Evolutionary conservation across 2,113 vertebrate genomes (phyloP), one percentile per base, ranked within the genome.

Genomic region (Copsychus sechellarum): DNA sequence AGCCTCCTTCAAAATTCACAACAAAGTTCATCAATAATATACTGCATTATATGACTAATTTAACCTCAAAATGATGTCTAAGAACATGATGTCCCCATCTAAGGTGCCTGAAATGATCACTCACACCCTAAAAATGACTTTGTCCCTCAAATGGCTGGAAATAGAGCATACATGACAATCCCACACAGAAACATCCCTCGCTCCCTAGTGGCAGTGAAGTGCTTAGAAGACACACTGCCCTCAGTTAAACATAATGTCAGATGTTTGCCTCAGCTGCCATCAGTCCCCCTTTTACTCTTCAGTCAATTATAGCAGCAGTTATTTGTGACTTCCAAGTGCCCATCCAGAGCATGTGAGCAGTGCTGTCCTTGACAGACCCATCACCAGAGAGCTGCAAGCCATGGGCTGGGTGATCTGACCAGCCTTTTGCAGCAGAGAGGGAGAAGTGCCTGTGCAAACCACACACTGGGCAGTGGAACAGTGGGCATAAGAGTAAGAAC

Each of bases 381-480:
- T 8, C 36, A 8, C 45, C 34, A 60, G 43, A 20, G 12, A 13
- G 53, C 66, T 60, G 29, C n/a, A n/a, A 40, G 69, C n/a, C 26
- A 1, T 0, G 3, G 60, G 42, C 5, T 1, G 0, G 24, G 42
- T 66, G 31, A 33, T 38, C 56, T 34, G 5, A 50, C 14, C 34
- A 66, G 42, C 43, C 50, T 54, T 60, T 43, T 85, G 42, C 79
- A 62, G 21, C 4, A 1, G n/a, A 54, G 50, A 81, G 15, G 61
- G 16, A 86, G 70, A 26, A 58, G 25, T 5, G 31, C 42, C 38
- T 78, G 15, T 62, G 34, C 14, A 61, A 66, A 10, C 31, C 47
- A 62, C 64, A n/a, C 29, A 6, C 26, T 29, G 47, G n/a, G 29
- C 45, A 48, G 33, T 3, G 29, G 43, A 77, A 64, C 25, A 67